phyloP scores from a whole-genome alignment of 1,140 invertebrate species.

The Mizuhopecten yessoensis region DNA sequence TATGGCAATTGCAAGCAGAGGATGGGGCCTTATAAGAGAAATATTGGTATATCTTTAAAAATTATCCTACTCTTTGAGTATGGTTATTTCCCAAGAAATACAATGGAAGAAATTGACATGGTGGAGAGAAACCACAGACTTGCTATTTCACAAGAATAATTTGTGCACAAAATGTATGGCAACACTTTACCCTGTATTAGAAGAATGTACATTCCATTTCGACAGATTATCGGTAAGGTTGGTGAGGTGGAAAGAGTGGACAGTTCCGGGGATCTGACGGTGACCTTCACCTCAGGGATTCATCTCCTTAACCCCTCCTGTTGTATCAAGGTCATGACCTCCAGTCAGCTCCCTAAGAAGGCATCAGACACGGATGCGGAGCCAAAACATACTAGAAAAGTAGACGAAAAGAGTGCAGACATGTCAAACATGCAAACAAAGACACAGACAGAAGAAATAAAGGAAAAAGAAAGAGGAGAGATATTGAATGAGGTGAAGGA shows the following conservation, averaged over 20 bases:
- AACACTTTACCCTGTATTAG: too few species aligned
- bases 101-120: too few species aligned
- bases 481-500: neutral
- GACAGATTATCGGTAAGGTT: conserved; percentile 57
- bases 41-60: too few species aligned
- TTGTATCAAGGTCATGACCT: conserved; percentile 45
- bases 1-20: too few species aligned
- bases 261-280: conserved; percentile 52
- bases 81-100: too few species aligned
- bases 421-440: neutral
- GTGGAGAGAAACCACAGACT: too few species aligned
- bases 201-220: neutral
- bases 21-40: too few species aligned
- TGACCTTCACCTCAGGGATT: conserved; percentile 52
- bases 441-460: neutral
- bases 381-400: neutral
- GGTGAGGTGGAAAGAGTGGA: conserved; percentile 62
- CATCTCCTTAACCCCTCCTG: conserved; percentile 50
- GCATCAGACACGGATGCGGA: neutral
- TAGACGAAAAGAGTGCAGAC: neutral
- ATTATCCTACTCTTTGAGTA: too few species aligned
- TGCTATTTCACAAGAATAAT: too few species aligned
- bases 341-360: neutral
- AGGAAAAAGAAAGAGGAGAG: neutral
- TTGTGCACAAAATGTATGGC: too few species aligned